Evolutionary conservation across 2,113 vertebrate species (phyloP).

Genomic region (Engystomops pustulosus): DNA sequence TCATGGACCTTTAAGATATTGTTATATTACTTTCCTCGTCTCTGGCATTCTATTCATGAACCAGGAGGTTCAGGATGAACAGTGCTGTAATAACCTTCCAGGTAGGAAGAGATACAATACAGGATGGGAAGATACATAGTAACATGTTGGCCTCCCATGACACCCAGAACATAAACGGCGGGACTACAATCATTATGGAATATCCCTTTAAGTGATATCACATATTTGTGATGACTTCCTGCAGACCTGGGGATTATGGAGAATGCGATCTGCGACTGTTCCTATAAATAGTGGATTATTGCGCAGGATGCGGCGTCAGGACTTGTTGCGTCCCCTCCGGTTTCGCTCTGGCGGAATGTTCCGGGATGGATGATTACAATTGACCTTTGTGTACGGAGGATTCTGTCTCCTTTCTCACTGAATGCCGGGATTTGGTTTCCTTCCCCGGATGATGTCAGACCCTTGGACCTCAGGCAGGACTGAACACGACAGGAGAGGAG

Average conservation of each 20-base stretch:
- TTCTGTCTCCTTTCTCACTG: conserved; percentile 9
- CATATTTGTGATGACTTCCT: too few relatives aligned
- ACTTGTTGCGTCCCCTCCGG: neutral
- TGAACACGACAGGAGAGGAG: neutral
- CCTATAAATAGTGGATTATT: conserved; percentile 9
- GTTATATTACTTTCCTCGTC: too few relatives aligned
- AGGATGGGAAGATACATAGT: neutral
- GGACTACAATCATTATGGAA: too few relatives aligned
- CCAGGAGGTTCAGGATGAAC: neutral
- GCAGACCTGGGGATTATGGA: too few relatives aligned
- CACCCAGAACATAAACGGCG: too few relatives aligned
- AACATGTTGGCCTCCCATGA: neutral
- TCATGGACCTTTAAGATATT: too few relatives aligned
- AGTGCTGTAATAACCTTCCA: neutral
- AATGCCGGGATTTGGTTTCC: neutral
- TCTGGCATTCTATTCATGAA: neutral
- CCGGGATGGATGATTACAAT: neutral
- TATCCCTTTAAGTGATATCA: neutral
- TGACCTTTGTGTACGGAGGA: conserved; percentile 37
- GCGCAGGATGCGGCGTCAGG: neutral
- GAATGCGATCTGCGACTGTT: too few relatives aligned
- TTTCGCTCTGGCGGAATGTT: conserved; percentile 27
- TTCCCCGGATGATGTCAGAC: neutral
- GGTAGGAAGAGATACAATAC: neutral
- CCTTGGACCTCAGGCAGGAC: conserved; percentile 26